Evolutionary conservation across 2,888 invertebrate species (phyloP), one percentile per base, ranked within the genome.

Genomic region (Nesidiocoris tenuis): DNA sequence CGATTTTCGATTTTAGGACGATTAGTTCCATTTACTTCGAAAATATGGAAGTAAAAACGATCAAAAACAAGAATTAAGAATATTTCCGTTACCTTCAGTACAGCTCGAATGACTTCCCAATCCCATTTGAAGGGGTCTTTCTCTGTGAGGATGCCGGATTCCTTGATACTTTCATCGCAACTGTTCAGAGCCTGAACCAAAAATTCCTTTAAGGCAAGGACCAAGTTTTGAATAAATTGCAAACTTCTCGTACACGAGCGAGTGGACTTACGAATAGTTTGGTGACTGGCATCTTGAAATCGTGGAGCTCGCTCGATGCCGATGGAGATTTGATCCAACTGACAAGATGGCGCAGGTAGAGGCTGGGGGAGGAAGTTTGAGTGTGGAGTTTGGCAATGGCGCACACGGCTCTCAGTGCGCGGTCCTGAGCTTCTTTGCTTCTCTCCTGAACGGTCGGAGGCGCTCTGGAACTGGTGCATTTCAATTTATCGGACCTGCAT

Each of bases 71-170:
- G n/a, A n/a, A n/a, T n/a, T n/a, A n/a, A n/a, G n/a, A n/a, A n/a
- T n/a, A n/a, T n/a, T 61, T 0, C 3, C 9, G 2, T 0, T 66
- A 80, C 92, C 87, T 91, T 91, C 24, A 95, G 85, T 81, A 95
- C 88, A 59, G 93, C 90, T 78, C 91, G 87, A 78, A 97, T 91
- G n/a, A 94, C 87, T 81, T 93, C 91, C 96, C 96, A 97, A 83
- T 96, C 92, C 97, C 97, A 97, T 0, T 89, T 88, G 76, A 89
- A 89, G 2, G 91, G 91, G 81, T 95, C 95, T 80, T 93, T 91
- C 76, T 90, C 88, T 75, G 88, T 86, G 81, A 95, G 86, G 1
- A 97, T 95, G 79, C 91, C 89, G 1, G 94, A 92, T 80, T 95
- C 93, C 81, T 90, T 90, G 18, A 96, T 88, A 78, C 90, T 84